Percentiles rank a stretch among this genome's conserved stretches.
These are phyloP conservation scores for Mya arenaria DNA, from an alignment of 1,140 invertebrate genomes.

Conservation along the genomic window DNA sequence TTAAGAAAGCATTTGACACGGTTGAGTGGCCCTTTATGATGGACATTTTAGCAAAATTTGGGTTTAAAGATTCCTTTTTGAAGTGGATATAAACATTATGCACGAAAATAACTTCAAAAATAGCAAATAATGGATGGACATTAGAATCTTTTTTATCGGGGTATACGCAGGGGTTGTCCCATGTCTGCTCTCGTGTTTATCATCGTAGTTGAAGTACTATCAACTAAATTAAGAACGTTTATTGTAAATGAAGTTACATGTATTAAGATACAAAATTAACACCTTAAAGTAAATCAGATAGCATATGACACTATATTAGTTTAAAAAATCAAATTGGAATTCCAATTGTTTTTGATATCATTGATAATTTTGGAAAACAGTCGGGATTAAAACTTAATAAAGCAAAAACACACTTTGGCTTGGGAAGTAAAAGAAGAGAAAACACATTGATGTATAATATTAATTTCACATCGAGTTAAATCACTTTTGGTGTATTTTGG, in stretches of 20 bases:
- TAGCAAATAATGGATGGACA: constrained; percentile 7
- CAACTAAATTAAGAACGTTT: not conserved
- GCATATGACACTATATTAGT: constrained; percentile 7
- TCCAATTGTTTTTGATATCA: not conserved
- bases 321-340: not conserved
- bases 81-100: not conserved
- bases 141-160: not conserved
- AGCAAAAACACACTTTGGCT: not conserved
- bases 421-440: not conserved
- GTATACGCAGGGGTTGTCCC: constrained; percentile 25
- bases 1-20: constrained; percentile 13
- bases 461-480: constrained; percentile 10
- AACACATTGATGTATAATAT: not conserved
- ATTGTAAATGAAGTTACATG: not conserved
- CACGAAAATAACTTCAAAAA: not conserved
- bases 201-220: constrained; percentile 3
- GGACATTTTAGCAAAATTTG: not conserved
- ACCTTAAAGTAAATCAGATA: not conserved
- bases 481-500: constrained; percentile 26
- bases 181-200: constrained; percentile 24
- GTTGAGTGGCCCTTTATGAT: constrained; percentile 8
- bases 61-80: not conserved
- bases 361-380: not conserved
- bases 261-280: not conserved
- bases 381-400: constrained; percentile 8